phyloP scores from a whole-genome alignment of 2,113 vertebrate genomes.

The pig (Sus scrofa) region DNA sequence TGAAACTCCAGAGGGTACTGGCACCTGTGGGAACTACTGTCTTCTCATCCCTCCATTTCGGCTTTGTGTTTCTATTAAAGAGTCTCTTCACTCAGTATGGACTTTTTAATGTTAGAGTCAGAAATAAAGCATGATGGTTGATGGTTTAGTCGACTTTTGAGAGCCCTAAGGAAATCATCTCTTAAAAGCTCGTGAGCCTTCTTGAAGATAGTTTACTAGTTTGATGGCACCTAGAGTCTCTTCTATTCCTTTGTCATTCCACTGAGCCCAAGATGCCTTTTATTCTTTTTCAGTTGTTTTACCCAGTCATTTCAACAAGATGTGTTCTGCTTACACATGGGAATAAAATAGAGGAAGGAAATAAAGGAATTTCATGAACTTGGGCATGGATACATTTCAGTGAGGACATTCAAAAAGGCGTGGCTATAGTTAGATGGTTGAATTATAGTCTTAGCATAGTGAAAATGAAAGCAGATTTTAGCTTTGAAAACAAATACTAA shows the following conservation, averaged over 20 bases:
- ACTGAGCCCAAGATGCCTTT: neutral
- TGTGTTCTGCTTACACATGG: slow-evolving; percentile 35
- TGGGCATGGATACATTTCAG: slow-evolving; percentile 16
- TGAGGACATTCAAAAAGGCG: neutral
- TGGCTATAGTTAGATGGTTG: neutral
- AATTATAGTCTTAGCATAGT: slow-evolving; percentile 57
- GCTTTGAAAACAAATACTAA: slow-evolving; percentile 59
- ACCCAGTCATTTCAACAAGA: neutral
- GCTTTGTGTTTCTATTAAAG: neutral
- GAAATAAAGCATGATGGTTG: neutral
- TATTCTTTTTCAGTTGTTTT: neutral
- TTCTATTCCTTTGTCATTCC: neutral
- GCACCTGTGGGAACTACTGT: neutral
- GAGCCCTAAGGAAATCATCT: slow-evolving; percentile 28
- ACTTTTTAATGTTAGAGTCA: slow-evolving; percentile 16
- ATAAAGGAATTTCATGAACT: slow-evolving; percentile 48
- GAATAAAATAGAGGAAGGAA: slow-evolving; percentile 46
- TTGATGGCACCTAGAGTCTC: neutral
- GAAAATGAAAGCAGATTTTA: slow-evolving; percentile 77
- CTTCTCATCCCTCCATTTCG: neutral
- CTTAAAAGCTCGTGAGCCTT: neutral
- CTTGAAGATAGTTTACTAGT: slow-evolving; percentile 43
- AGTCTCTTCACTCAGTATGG: neutral
- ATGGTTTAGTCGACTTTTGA: slow-evolving; percentile 18
- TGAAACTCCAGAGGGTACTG: neutral